A percentile compares a stretch with the other conserved stretches of the same genome.
These are phyloP conservation scores for Sarcophaga peregrina DNA, from an alignment of 1,140 invertebrate genomes.

Conservation along the genomic window DNA sequence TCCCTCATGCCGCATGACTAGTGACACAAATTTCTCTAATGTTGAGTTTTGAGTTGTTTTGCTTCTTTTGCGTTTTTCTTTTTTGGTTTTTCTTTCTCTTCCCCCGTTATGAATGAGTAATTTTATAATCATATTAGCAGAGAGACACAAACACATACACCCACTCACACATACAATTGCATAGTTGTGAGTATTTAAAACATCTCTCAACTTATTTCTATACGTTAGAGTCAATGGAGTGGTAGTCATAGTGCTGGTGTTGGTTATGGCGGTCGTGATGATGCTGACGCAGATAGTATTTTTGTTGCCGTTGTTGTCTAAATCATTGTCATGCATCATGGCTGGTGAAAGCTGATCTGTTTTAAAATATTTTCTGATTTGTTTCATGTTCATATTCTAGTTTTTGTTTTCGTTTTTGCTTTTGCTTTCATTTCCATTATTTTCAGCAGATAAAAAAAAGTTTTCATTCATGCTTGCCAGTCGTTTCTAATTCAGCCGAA, in stretches of 20 bases:
- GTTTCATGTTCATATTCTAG: not conserved
- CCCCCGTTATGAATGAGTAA: slow-evolving; percentile 18
- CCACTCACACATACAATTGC: not conserved
- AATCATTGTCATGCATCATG: not conserved
- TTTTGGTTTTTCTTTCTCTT: not conserved
- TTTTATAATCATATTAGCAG: slow-evolving; percentile 7
- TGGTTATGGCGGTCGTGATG: no score
- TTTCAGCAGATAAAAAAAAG: not conserved
- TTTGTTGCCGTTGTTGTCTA: not conserved
- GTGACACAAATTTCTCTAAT: not conserved
- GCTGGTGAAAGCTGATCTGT: not conserved
- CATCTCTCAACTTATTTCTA: not conserved
- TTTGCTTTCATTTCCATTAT: no score
- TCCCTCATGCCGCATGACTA: not conserved
- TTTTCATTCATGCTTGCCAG: not conserved
- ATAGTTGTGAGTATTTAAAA: not conserved
- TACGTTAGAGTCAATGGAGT: not conserved
- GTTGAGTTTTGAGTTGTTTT: no score
- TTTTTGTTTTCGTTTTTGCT: no score
- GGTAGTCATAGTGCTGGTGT: no score
- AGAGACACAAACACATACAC: not conserved
- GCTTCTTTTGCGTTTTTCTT: not conserved
- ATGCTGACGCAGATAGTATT: not conserved
- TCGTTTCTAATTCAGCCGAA: not conserved
- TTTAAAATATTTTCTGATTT: slow-evolving; percentile 8